Conservation (phyloP, 2,888 invertebrate species). For the Drosophila meridionalis region DNA sequence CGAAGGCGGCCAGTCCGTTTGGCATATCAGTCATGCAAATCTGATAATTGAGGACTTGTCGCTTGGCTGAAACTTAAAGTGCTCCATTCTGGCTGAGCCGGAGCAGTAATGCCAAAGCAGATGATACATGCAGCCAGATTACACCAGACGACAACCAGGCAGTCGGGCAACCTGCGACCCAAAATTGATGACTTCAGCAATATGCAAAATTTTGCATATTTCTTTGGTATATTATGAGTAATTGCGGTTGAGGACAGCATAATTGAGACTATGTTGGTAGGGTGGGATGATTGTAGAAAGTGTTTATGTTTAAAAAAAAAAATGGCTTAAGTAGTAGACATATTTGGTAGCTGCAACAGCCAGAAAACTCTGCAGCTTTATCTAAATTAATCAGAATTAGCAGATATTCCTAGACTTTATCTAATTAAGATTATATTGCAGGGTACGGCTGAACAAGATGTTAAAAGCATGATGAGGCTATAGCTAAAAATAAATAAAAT, state of each 20-base stretch:
- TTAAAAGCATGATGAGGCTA: no score
- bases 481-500: no score
- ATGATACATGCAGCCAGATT: constrained; percentile 50
- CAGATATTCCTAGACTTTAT: no score
- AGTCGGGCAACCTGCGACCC: constrained; percentile 29
- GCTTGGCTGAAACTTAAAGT: constrained; percentile 75
- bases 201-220: constrained; percentile 56
- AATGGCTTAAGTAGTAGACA: neutral
- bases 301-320: neutral
- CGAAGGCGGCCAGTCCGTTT: constrained; percentile 34
- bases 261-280: constrained; percentile 14
- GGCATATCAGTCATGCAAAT: constrained; percentile 78
- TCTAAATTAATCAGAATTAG: no score
- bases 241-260: constrained; percentile 48
- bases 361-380: neutral
- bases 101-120: constrained; percentile 19
- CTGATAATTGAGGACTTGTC: constrained; percentile 80
- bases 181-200: constrained; percentile 68
- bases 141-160: constrained; percentile 30
- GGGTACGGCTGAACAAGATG: no score
- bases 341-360: neutral
- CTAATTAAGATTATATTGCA: no score
- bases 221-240: constrained; percentile 52
- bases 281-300: neutral
- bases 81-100: constrained; percentile 33